Evolutionary conservation across 1,140 invertebrate species (phyloP), one percentile per base, ranked within the genome.

Genomic region (Trichomalopsis sarcophagae): DNA sequence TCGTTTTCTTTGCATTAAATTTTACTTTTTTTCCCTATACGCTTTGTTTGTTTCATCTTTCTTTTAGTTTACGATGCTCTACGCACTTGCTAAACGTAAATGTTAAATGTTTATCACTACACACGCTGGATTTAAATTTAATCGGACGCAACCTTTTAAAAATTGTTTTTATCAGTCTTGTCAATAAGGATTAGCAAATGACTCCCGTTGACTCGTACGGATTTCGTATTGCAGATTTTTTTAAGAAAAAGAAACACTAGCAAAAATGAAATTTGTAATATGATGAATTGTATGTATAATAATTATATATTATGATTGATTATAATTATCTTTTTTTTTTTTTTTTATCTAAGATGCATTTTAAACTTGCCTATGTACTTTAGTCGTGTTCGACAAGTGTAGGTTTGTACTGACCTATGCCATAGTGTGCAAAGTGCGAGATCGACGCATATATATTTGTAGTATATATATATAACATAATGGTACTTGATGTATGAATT

Each of bases 131-230:
- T 44, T 7, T 11, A 44, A 44, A 66, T 66, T 66, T 1, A 66
- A 66, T 66, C n/a, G 1, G 14, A 66, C 62, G 62, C 62, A 9
- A 44, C 10, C 9, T 55, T 69, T 69, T 69, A 69, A 69, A 69
- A 69, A 69, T 4, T 23, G 23, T 27, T 23, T 69, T 69, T 23
- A 69, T 69, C 1, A 10, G 68, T 44, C 40, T 44, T 44, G 9
- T 7, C 40, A 44, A 9, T 44, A 44, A 44, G 55, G 40, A 40
- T 74, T 73, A 69, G 40, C 23, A 55, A 50, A n/a, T 47, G 69
- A 88, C 88, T 89, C 87, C 85, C 86, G 74, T 90, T 90, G 88
- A 89, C 85, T 86, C 86, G 84, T 87, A 84, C 44, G 55, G 21
- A 62, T 62, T 62, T 1, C 6, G 55, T 21, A n/a, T 21, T 62